phyloP scores from a whole-genome alignment of 2,797 vertebrate species.

The Cryptoprocta ferox region DNA sequence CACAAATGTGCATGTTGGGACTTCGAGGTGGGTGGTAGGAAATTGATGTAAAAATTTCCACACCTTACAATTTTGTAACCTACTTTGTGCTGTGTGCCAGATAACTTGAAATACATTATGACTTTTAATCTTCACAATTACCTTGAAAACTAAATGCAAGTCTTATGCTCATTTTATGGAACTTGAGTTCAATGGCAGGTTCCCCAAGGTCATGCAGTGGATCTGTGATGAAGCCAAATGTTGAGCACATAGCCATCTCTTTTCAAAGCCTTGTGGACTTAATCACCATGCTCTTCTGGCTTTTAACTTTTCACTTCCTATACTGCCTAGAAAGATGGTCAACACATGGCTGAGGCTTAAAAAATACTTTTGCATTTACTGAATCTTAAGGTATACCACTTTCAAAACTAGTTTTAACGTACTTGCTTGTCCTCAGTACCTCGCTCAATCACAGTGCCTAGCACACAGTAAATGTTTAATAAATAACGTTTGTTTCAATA shows the following conservation, averaged over 20 bases:
- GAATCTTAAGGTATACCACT: neutral
- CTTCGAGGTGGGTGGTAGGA: neutral
- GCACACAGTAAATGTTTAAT: neutral
- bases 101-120: neutral
- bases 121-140: neutral
- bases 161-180: neutral
- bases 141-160: neutral
- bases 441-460: neutral
- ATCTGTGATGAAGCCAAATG: neutral
- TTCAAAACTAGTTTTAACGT: neutral
- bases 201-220: neutral
- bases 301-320: slow-evolving; percentile 25
- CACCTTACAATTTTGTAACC: neutral
- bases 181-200: neutral
- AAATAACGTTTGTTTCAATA: slow-evolving; percentile 12
- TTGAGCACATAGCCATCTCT: neutral
- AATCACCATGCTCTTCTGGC: neutral
- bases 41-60: neutral
- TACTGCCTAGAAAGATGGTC: neutral
- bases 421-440: neutral
- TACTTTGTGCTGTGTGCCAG: neutral
- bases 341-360: neutral
- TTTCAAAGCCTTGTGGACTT: neutral
- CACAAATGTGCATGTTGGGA: neutral
- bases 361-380: neutral